Conservation (phyloP, 2,888 invertebrate genomes). For the Microplitis manilae region DNA sequence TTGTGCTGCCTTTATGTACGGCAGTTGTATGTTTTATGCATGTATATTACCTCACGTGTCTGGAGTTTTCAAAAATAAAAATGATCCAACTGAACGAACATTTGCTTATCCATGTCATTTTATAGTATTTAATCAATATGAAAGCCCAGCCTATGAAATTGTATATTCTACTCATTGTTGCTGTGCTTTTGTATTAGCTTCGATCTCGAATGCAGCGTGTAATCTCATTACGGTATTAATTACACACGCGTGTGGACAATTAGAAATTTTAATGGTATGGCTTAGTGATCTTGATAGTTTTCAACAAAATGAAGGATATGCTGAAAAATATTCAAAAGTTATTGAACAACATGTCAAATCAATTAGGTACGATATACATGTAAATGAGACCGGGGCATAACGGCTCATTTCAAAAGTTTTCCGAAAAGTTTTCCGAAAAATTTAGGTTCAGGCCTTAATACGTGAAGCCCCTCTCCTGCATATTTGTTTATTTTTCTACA, state of each 20-base stretch:
- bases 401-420: too few relatives aligned
- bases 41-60: slow-evolving; percentile 49
- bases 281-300: slow-evolving; percentile 43
- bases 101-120: slow-evolving; percentile 35
- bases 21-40: slow-evolving; percentile 51
- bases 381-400: too few relatives aligned
- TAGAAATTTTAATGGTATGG: slow-evolving; percentile 51
- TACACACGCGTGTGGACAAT: slow-evolving; percentile 57
- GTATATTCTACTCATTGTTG: slow-evolving; percentile 49
- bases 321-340: slow-evolving; percentile 19
- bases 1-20: slow-evolving; percentile 52
- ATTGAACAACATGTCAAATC: slow-evolving; percentile 19
- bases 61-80: neutral
- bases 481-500: neutral
- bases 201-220: slow-evolving; percentile 48
- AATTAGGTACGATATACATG: too few relatives aligned
- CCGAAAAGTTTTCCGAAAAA: too few relatives aligned
- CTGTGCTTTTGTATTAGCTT: slow-evolving; percentile 46
- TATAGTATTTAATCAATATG: slow-evolving; percentile 20
- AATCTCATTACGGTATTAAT: slow-evolving; percentile 52
- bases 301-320: neutral
- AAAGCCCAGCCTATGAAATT: slow-evolving; percentile 52
- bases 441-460: too few relatives aligned
- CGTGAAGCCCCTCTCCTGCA: too few relatives aligned
- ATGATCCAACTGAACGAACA: slow-evolving; percentile 44